These are phyloP conservation scores for Hapalemur alaotrensis DNA, from an alignment of 2,797 vertebrate genomes.

Conservation along the genomic window DNA sequence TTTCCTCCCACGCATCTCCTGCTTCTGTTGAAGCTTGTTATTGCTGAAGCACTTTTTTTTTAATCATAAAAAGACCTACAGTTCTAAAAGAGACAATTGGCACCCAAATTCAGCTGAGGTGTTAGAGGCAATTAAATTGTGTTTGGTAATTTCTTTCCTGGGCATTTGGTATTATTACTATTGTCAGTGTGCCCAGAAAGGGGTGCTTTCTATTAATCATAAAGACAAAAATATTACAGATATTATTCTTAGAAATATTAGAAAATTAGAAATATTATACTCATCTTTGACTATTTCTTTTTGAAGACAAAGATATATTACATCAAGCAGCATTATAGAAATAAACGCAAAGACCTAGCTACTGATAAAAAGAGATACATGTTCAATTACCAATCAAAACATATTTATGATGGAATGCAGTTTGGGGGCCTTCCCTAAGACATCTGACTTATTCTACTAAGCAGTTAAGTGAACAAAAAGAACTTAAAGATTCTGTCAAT, in stretches of 20 bases:
- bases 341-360: neutral
- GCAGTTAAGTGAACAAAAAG: neutral
- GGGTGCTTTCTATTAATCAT: neutral
- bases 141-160: constrained; percentile 60
- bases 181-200: neutral
- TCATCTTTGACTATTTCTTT: constrained; percentile 27
- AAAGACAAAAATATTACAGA: neutral
- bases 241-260: neutral
- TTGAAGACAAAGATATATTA: neutral
- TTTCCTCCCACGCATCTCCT: constrained; percentile 78
- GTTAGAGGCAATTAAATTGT: constrained; percentile 53
- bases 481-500: neutral
- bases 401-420: neutral
- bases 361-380: neutral
- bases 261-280: neutral
- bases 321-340: neutral
- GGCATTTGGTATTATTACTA: constrained; percentile 12
- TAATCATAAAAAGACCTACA: constrained; percentile 62
- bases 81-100: constrained; percentile 54
- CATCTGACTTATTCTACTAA: neutral
- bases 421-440: neutral
- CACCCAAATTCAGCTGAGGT: constrained; percentile 47
- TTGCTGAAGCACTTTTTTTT: constrained; percentile 75
- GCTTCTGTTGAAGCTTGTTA: constrained; percentile 81
- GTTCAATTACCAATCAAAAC: neutral